These are phyloP conservation scores for Thelaira solivaga DNA, from an alignment of 2,888 invertebrate genomes.

Conservation along the genomic window DNA sequence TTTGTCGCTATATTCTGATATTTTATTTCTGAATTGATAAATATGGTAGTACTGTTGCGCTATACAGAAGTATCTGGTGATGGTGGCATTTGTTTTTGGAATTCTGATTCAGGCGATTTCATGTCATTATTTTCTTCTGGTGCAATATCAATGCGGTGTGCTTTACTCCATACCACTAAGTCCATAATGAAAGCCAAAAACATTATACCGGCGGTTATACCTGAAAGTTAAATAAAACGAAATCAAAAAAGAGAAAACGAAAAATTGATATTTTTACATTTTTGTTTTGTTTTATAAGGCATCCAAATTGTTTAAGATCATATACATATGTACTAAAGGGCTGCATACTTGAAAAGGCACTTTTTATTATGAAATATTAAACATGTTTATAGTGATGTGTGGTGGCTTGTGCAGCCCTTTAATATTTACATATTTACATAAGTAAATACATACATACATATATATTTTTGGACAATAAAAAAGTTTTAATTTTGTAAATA, in stretches of 20 bases:
- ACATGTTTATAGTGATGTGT: too few relatives aligned
- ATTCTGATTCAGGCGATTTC: slow-evolving; percentile 68
- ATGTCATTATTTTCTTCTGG: slow-evolving; percentile 76
- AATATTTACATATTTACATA: too few relatives aligned
- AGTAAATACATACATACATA: too few relatives aligned
- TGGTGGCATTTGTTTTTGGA: slow-evolving; percentile 69
- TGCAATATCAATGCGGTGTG: slow-evolving; percentile 87
- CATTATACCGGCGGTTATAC: slow-evolving; percentile 90
- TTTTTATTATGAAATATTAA: too few relatives aligned
- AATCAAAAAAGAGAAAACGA: background rate
- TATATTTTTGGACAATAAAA: too few relatives aligned
- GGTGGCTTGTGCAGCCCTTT: too few relatives aligned
- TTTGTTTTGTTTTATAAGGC: too few relatives aligned
- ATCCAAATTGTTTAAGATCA: too few relatives aligned
- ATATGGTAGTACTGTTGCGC: slow-evolving; percentile 24
- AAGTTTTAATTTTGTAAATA: too few relatives aligned
- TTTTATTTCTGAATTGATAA: background rate
- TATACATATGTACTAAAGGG: too few relatives aligned
- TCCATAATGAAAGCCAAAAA: slow-evolving; percentile 92
- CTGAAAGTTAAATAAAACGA: slow-evolving; percentile 77
- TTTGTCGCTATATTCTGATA: background rate
- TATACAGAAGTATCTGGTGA: slow-evolving; percentile 74
- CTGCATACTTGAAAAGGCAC: too few relatives aligned
- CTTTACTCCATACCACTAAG: slow-evolving; percentile 92
- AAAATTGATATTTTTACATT: too few relatives aligned